A percentile compares a stretch with the other conserved stretches of the same genome.
Evolutionary conservation across 37 sponge, comb jelly and placozoan genomes (phyloP).

Genomic region (Agelas oroides): DNA sequence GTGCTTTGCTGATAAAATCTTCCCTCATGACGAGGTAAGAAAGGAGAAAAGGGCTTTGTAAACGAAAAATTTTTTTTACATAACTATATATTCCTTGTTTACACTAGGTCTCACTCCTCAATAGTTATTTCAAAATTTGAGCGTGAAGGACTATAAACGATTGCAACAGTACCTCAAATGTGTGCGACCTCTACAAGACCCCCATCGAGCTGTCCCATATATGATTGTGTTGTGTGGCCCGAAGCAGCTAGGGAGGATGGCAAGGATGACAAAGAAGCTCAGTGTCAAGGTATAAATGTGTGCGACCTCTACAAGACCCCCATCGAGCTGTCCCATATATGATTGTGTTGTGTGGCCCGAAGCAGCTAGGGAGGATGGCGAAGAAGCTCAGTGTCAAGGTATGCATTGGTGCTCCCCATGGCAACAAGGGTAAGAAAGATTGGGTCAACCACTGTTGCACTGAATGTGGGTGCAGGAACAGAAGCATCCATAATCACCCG

Average conservation of each 20-base stretch:
- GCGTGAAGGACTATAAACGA: not conserved
- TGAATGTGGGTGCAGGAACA: too few relatives aligned
- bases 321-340: not conserved
- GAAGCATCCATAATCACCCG: not conserved
- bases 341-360: not conserved
- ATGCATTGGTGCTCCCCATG: not conserved
- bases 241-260: not conserved
- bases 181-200: not conserved
- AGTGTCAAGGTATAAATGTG: not conserved
- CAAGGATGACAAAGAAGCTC: not conserved
- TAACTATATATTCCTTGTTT: too few relatives aligned
- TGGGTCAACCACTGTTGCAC: constrained; percentile 1
- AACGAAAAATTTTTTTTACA: too few relatives aligned
- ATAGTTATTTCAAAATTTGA: too few relatives aligned
- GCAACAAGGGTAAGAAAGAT: constrained; percentile 10
- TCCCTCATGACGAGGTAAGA: too few relatives aligned
- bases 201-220: too few relatives aligned
- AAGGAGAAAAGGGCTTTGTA: too few relatives aligned
- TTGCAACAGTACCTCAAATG: not conserved
- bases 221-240: not conserved
- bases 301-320: not conserved
- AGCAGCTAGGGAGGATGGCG: not conserved
- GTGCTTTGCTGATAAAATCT: too few relatives aligned
- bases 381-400: not conserved
- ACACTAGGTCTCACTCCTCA: too few relatives aligned